phyloP scores from a whole-genome alignment of 2,113 vertebrate genomes.

The Excalfactoria chinensis region DNA sequence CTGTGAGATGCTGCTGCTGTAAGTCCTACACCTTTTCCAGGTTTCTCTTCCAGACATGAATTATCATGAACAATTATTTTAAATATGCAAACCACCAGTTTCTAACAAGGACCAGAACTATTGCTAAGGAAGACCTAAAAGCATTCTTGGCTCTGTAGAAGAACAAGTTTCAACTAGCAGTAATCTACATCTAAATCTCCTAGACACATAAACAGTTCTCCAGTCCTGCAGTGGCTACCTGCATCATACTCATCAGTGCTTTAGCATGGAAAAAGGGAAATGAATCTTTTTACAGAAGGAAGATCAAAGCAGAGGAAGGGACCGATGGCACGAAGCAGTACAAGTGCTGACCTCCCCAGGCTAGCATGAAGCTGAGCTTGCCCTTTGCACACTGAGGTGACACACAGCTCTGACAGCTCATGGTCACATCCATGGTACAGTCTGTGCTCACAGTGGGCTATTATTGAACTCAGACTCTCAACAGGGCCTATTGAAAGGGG shows the following conservation, averaged over 20 bases:
- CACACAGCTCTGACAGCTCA: not conserved
- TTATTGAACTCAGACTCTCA: not conserved
- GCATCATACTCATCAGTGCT: not conserved
- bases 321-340: not conserved
- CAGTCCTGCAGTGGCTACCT: not conserved
- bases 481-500: not conserved
- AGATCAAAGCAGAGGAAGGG: not conserved
- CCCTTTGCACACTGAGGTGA: fast-evolving
- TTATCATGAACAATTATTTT: not conserved
- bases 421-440: not conserved
- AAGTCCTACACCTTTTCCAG: not conserved
- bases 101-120: not conserved
- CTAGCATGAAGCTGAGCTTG: not conserved
- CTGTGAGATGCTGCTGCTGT: not conserved
- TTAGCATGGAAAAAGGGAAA: not conserved
- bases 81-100: not conserved
- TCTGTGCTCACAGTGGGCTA: not conserved
- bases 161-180: not conserved
- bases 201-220: not conserved
- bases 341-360: not conserved
- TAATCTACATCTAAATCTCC: not conserved
- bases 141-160: not conserved
- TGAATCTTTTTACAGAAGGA: not conserved
- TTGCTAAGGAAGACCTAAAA: slow-evolving; percentile 13
- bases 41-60: not conserved